phyloP scores from a whole-genome alignment of 2,113 vertebrate species.

The Chroicocephalus ridibundus region DNA sequence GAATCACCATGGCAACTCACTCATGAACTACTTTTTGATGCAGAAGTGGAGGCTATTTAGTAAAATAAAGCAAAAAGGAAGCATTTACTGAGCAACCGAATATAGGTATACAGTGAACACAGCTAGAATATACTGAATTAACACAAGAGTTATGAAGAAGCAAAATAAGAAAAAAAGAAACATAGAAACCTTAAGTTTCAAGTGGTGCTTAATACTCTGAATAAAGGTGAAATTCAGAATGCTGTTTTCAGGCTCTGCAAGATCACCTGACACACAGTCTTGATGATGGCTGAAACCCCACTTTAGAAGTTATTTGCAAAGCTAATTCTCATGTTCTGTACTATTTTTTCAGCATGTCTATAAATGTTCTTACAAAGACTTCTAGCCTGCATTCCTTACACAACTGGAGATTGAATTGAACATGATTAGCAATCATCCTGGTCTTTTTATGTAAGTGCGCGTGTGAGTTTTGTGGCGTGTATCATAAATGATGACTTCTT shows the following conservation, averaged over 20 bases:
- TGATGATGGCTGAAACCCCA: neutral
- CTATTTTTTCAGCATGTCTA: neutral
- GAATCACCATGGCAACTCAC: neutral
- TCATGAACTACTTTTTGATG: neutral
- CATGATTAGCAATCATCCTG: constrained; percentile 10
- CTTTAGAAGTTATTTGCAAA: neutral
- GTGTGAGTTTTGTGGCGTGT: neutral
- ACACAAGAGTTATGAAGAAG: neutral
- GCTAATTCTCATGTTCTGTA: neutral
- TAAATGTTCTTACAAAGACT: neutral
- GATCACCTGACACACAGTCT: neutral
- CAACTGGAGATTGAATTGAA: neutral
- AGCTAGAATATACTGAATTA: neutral
- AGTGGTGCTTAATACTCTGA: neutral
- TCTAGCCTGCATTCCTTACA: neutral
- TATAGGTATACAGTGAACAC: neutral
- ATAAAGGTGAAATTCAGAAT: neutral
- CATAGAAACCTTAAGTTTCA: neutral
- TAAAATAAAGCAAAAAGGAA: neutral
- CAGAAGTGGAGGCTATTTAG: neutral
- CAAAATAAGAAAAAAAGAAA: neutral
- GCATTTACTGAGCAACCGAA: neutral
- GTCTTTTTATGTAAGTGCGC: neutral
- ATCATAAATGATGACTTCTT: neutral
- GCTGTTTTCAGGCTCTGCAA: neutral